phyloP scores from a whole-genome alignment of 1,140 invertebrate genomes.

The Drosophila nebulosa region DNA sequence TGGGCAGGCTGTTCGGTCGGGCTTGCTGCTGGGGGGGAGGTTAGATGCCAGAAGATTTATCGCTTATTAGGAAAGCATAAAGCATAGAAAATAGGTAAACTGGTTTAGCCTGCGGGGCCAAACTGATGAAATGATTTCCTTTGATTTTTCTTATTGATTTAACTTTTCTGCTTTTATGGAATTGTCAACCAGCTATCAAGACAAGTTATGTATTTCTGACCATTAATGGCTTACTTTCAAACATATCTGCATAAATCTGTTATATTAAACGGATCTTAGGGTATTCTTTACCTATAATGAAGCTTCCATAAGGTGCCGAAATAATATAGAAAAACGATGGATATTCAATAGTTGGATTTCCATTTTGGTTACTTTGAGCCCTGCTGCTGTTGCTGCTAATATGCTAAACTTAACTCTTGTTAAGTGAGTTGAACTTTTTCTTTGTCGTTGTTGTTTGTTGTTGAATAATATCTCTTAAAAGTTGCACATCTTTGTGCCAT shows the following conservation, averaged over 20 bases:
- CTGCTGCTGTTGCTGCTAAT: not conserved
- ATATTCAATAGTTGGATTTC: too few species aligned
- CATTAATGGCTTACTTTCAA: too few species aligned
- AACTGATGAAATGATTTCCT: slow-evolving; percentile 24
- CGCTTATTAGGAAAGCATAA: slow-evolving; percentile 54
- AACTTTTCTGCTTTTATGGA: slow-evolving; percentile 9
- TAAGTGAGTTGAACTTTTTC: not conserved
- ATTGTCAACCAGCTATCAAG: not conserved
- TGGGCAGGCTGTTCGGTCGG: not conserved
- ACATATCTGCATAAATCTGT: too few species aligned
- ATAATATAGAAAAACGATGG: too few species aligned
- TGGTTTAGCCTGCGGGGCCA: slow-evolving; percentile 25
- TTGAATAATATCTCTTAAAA: not conserved
- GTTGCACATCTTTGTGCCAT: slow-evolving; percentile 1
- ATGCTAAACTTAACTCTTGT: slow-evolving; percentile 6
- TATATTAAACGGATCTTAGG: too few species aligned
- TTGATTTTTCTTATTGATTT: slow-evolving; percentile 1
- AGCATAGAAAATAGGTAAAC: slow-evolving; percentile 13
- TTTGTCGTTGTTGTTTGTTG: not conserved
- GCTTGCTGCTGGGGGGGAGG: not conserved
- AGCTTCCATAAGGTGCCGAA: too few species aligned
- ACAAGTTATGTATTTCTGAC: too few species aligned
- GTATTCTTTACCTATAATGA: too few species aligned
- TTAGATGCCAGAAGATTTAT: slow-evolving; percentile 54
- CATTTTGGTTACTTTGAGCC: not conserved